A percentile compares a stretch with the other conserved stretches of the same genome.
These are phyloP conservation scores for Serranus cabrilla DNA, from an alignment of 2,797 vertebrate species.

Conservation along the genomic window DNA sequence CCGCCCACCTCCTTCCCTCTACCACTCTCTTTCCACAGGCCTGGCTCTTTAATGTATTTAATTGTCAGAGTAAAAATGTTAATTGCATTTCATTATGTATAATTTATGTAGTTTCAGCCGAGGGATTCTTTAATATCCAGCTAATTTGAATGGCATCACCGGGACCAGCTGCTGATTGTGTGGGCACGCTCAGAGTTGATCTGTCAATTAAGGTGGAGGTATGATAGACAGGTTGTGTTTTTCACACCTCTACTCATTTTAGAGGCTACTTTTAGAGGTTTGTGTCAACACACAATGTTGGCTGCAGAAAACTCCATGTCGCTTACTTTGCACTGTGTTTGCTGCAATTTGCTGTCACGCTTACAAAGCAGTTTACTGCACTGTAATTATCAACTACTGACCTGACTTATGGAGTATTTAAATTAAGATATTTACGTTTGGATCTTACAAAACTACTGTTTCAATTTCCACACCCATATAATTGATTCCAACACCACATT, in stretches of 20 bases:
- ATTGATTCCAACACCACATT: background rate
- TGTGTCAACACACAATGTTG: slow-evolving; percentile 33
- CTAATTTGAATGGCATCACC: slow-evolving; percentile 79
- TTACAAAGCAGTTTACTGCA: background rate
- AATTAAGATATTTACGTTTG: background rate
- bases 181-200: slow-evolving; percentile 70
- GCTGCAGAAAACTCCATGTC: slow-evolving; percentile 26
- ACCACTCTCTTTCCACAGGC: slow-evolving; percentile 53
- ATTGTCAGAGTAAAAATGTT: slow-evolving; percentile 84
- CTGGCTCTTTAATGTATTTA: slow-evolving; percentile 79
- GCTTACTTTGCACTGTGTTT: background rate
- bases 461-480: background rate
- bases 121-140: slow-evolving; percentile 81
- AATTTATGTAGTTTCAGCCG: slow-evolving; percentile 82
- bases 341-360: slow-evolving; percentile 23
- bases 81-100: slow-evolving; percentile 87
- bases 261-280: slow-evolving; percentile 29
- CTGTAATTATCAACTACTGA: slow-evolving; percentile 1
- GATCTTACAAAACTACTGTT: background rate
- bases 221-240: slow-evolving; percentile 75
- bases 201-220: slow-evolving; percentile 72
- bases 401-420: background rate
- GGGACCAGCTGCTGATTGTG: slow-evolving; percentile 74
- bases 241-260: slow-evolving; percentile 54
- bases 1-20: slow-evolving; percentile 30